Conservation (phyloP, 2,797 vertebrate species). For the Myotis vivesi region DNA sequence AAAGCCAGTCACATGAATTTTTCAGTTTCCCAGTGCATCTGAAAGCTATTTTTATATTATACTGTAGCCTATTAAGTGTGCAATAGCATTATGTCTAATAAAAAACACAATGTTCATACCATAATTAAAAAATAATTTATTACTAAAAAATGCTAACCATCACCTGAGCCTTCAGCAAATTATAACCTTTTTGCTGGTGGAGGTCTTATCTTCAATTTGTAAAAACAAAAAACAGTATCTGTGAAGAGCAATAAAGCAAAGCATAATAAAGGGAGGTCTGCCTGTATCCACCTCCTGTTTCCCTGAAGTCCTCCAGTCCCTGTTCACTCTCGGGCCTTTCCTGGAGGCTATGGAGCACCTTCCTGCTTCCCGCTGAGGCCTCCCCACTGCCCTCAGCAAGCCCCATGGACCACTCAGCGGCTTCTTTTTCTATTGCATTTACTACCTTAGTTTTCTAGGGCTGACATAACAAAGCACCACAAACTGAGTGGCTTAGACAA, state of each 20-base stretch:
- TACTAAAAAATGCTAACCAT: not conserved
- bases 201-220: too few species aligned
- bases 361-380: not conserved
- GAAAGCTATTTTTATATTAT: too few species aligned
- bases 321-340: not conserved
- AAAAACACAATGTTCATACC: not conserved
- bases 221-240: too few species aligned
- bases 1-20: too few species aligned
- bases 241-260: too few species aligned
- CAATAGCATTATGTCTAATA: not conserved
- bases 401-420: not conserved
- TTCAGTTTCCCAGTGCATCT: too few species aligned
- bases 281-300: not conserved
- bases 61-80: too few species aligned
- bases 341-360: not conserved
- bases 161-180: not conserved
- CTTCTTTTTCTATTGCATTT: not conserved
- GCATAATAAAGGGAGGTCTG: too few species aligned
- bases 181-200: not conserved
- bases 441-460: not conserved
- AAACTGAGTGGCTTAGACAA: not conserved
- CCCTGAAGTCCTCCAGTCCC: not conserved
- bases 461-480: fast-evolving
- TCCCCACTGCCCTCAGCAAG: not conserved
- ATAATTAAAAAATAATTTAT: not conserved